These are phyloP conservation scores for Seriola rivoliana DNA, from an alignment of 2,113 vertebrate genomes.

Conservation along the genomic window DNA sequence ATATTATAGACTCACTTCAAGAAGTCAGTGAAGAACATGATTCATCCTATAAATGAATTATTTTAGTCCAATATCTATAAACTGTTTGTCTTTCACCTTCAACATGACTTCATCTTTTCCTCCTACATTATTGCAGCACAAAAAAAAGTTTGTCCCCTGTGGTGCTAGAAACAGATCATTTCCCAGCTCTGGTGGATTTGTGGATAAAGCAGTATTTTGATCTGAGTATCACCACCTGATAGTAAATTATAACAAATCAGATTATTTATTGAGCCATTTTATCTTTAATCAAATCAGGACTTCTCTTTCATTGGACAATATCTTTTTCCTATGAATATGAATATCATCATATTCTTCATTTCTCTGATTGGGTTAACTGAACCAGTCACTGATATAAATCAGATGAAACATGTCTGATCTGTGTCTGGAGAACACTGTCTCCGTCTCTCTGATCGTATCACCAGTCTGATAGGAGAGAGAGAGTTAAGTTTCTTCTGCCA, in stretches of 20 bases:
- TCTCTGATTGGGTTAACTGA: constrained; percentile 1
- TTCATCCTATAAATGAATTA: too few species aligned
- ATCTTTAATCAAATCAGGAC: neutral
- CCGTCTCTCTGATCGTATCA: neutral
- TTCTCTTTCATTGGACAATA: neutral
- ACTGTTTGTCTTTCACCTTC: too few species aligned
- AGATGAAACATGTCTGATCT: neutral
- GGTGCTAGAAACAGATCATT: too few species aligned
- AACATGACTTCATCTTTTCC: too few species aligned
- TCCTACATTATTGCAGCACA: too few species aligned
- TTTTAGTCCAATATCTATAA: too few species aligned
- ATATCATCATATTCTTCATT: neutral
- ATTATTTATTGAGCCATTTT: neutral
- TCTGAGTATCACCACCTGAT: neutral
- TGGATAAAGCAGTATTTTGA: neutral
- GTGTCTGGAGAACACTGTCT: neutral
- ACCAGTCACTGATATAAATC: neutral
- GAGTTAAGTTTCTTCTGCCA: neutral
- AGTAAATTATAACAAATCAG: constrained; percentile 16
- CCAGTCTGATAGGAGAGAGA: neutral
- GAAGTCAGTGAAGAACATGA: too few species aligned
- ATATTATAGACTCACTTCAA: too few species aligned
- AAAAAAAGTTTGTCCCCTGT: too few species aligned
- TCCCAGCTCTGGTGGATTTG: too few species aligned
- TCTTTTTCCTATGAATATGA: neutral